A percentile compares a stretch with the other conserved stretches of the same genome.
These are phyloP conservation scores for Acipenser transmontanus DNA, from an alignment of 2,797 vertebrate genomes.

Conservation along the genomic window DNA sequence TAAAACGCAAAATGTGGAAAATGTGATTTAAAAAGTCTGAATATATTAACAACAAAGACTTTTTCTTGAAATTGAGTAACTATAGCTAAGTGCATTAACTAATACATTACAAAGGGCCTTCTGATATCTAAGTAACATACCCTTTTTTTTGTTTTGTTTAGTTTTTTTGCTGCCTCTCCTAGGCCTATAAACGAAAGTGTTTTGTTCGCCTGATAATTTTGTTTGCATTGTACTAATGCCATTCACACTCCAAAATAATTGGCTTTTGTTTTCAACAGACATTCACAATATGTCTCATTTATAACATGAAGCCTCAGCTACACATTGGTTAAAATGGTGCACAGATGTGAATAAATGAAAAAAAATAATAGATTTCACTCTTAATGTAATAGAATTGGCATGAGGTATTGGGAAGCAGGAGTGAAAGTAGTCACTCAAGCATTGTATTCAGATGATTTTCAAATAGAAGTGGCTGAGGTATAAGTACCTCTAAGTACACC, in stretches of 20 bases:
- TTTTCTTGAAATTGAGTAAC: not conserved
- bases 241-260: slow-evolving; percentile 45
- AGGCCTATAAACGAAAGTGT: slow-evolving; percentile 18
- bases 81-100: no score
- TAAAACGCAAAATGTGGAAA: no score
- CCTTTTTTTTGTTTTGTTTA: slow-evolving; percentile 15
- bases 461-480: slow-evolving; percentile 82
- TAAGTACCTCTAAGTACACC: slow-evolving; percentile 76
- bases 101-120: slow-evolving; percentile 11
- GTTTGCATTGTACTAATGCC: slow-evolving; percentile 51
- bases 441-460: slow-evolving; percentile 89
- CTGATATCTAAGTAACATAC: no score
- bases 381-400: slow-evolving; percentile 81
- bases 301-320: slow-evolving; percentile 72
- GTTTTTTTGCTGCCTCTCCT: slow-evolving; percentile 35
- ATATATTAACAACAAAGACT: no score
- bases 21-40: no score
- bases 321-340: slow-evolving; percentile 84
- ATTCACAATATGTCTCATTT: slow-evolving; percentile 62
- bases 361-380: slow-evolving; percentile 86
- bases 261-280: slow-evolving; percentile 66
- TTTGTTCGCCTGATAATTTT: slow-evolving; percentile 57
- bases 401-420: slow-evolving; percentile 67
- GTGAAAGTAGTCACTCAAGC: slow-evolving; percentile 67
- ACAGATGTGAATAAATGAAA: slow-evolving; percentile 83